A percentile compares a stretch with the other conserved stretches of the same genome.
phyloP scores from a whole-genome alignment of 1,140 invertebrate genomes.

The Zaprionus ghesquierei region DNA sequence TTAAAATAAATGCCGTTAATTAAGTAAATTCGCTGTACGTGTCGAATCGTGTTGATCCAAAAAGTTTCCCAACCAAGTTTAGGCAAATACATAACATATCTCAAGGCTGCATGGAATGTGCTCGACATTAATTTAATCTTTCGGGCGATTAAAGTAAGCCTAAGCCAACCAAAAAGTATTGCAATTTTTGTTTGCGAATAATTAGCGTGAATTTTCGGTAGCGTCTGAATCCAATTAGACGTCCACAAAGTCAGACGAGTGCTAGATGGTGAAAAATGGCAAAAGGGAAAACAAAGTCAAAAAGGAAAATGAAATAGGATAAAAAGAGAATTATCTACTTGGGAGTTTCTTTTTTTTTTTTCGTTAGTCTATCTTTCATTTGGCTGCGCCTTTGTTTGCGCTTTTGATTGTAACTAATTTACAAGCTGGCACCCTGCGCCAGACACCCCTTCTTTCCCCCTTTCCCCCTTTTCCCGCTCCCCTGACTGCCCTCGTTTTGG shows the following conservation, averaged over 20 bases:
- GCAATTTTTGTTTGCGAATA: conserved; percentile 55
- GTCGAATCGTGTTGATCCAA: conserved; percentile 24
- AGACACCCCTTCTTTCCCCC: background rate
- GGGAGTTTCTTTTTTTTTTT: background rate
- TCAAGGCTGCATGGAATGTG: conserved; percentile 1
- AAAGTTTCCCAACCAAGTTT: background rate
- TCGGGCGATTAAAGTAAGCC: conserved; percentile 45
- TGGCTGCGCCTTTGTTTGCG: conserved; percentile 27
- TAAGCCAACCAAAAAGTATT: conserved; percentile 39
- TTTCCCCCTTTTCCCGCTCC: no score
- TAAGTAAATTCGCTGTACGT: conserved; percentile 66
- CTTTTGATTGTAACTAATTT: conserved; percentile 62
- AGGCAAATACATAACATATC: background rate
- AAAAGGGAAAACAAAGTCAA: conserved; percentile 12
- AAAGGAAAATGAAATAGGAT: background rate
- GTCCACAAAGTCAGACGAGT: conserved; percentile 29
- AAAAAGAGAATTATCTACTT: background rate
- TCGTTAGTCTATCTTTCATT: conserved; percentile 30
- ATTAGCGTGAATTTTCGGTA: conserved; percentile 51
- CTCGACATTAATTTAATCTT: conserved; percentile 59
- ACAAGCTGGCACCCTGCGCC: conserved; percentile 22
- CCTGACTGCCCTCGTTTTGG: background rate
- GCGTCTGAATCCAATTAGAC: conserved; percentile 54
- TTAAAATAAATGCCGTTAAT: conserved; percentile 54
- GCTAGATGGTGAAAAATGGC: conserved; percentile 52